These are phyloP conservation scores for Drosophila ercepeae DNA, from an alignment of 1,140 invertebrate species.

Conservation along the genomic window DNA sequence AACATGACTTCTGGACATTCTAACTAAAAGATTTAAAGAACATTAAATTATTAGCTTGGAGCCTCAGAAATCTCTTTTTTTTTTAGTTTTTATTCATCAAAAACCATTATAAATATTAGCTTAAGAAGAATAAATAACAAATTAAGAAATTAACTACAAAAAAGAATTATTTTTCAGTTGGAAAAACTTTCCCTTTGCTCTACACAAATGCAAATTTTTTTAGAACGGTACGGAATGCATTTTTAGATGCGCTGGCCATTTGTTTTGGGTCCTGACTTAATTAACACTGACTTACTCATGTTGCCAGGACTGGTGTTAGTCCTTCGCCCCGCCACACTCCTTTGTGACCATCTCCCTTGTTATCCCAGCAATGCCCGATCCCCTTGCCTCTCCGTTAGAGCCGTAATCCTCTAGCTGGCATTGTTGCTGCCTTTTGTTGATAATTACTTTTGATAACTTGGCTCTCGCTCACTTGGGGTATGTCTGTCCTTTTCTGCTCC, in stretches of 20 bases:
- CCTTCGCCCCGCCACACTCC: not conserved
- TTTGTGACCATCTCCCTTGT: not conserved
- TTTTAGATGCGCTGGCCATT: constrained; percentile 44
- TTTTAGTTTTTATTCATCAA: too few species aligned
- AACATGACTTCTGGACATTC: not conserved
- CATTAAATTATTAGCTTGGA: too few species aligned
- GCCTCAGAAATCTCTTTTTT: too few species aligned
- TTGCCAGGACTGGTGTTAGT: constrained; percentile 19
- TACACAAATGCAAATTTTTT: constrained; percentile 35
- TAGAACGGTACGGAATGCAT: constrained; percentile 23
- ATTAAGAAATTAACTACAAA: not conserved
- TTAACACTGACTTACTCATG: constrained; percentile 57
- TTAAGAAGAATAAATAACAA: not conserved
- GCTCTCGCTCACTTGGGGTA: constrained; percentile 31
- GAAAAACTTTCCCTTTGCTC: constrained; percentile 6
- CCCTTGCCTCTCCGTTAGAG: not conserved
- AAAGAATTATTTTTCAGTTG: too few species aligned
- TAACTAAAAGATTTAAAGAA: not conserved
- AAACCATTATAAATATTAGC: too few species aligned
- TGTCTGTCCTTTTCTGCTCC: constrained; percentile 12
- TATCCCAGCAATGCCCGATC: not conserved
- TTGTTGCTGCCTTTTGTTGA: constrained; percentile 59
- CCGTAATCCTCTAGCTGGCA: constrained; percentile 39
- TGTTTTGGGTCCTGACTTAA: constrained; percentile 52
- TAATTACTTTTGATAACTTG: constrained; percentile 61